Conservation (phyloP, 2,888 invertebrate species). For the Macrostomum cliftonense region DNA sequence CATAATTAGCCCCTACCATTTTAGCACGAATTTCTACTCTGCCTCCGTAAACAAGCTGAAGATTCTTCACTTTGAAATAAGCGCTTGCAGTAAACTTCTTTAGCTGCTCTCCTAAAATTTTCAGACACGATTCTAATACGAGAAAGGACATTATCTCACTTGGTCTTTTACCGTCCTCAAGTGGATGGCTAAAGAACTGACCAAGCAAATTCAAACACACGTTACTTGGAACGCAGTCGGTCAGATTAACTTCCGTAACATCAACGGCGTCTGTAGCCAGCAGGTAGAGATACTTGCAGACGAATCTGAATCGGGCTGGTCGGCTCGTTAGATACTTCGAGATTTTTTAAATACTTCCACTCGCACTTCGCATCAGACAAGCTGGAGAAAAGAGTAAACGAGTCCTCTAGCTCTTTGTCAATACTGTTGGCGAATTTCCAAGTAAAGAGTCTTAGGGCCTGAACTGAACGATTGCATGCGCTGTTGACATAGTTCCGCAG, state of each 20-base stretch:
- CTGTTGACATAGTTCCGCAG: no score
- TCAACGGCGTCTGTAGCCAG: conserved; percentile 13
- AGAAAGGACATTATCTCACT: conserved; percentile 14
- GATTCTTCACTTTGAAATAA: conserved; percentile 12
- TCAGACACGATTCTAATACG: conserved; percentile 14
- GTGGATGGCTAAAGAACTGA: conserved; percentile 11
- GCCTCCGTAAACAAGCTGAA: conserved; percentile 9
- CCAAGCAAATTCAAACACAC: conserved; percentile 8
- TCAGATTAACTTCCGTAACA: conserved; percentile 13
- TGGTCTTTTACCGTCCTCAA: conserved; percentile 12
- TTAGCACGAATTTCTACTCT: no score
- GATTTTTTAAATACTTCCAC: conserved; percentile 13
- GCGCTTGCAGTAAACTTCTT: no score
- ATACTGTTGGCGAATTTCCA: conserved; percentile 19
- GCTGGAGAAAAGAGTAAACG: not conserved
- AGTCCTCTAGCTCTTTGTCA: conserved; percentile 14
- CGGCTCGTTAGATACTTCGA: conserved; percentile 14
- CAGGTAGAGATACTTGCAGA: conserved; percentile 15
- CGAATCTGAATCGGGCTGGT: conserved; percentile 18
- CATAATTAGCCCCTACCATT: no score
- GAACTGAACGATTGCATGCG: conserved; percentile 13
- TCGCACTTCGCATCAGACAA: conserved; percentile 14
- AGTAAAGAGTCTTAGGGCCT: conserved; percentile 12
- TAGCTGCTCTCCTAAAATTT: conserved; percentile 9
- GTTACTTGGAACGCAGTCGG: conserved; percentile 3